Evolutionary conservation across 2,888 invertebrate genomes (phyloP).

Genomic region (Cephalotes varians): DNA sequence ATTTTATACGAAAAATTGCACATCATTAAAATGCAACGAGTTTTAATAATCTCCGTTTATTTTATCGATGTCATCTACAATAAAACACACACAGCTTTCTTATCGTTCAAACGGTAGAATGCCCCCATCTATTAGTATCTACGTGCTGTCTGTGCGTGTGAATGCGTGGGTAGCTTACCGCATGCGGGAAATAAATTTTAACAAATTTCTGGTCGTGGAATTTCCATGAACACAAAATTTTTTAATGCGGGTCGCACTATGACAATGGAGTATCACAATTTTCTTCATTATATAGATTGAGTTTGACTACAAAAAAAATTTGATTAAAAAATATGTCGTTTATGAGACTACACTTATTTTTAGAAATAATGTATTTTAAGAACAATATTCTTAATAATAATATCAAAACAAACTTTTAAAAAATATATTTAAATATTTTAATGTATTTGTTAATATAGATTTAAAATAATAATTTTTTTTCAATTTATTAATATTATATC

Average conservation of each 20-base stretch:
- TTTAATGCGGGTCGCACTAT: constrained; percentile 58
- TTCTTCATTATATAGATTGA: neutral
- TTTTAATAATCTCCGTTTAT: neutral
- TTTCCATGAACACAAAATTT: constrained; percentile 58
- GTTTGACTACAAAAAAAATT: neutral
- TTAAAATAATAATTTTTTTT: neutral
- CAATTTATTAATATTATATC: neutral
- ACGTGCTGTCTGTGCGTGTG: neutral
- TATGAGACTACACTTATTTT: neutral
- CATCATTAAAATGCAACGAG: constrained; percentile 14
- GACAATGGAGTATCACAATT: constrained; percentile 7
- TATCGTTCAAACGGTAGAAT: neutral
- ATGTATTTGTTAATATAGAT: neutral
- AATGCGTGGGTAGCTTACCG: constrained; percentile 19
- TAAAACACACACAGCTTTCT: neutral
- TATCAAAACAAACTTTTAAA: neutral
- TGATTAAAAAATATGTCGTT: neutral
- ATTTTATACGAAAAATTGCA: constrained; percentile 41
- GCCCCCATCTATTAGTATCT: constrained; percentile 13
- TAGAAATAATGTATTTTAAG: neutral
- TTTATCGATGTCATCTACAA: neutral
- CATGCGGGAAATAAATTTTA: constrained; percentile 57
- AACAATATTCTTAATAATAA: neutral
- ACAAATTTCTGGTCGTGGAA: constrained; percentile 42
- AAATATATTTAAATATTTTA: neutral